phyloP scores from a whole-genome alignment of 2,888 invertebrate genomes.

The Asteroscopus sphinx region DNA sequence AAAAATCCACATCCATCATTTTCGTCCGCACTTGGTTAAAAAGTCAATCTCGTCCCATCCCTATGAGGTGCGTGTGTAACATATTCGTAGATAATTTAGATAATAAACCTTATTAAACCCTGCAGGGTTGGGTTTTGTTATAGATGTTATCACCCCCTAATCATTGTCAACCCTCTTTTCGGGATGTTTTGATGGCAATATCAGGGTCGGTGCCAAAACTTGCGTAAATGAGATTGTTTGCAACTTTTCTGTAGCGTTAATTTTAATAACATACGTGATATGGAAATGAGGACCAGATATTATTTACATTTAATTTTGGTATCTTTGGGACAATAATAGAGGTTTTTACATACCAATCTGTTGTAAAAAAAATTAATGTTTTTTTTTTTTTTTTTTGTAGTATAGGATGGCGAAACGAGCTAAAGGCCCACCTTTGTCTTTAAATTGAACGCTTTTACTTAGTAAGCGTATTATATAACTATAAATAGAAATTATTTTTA shows the following conservation, averaged over 20 bases:
- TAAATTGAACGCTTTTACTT: background rate
- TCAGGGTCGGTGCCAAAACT: slow-evolving; percentile 41
- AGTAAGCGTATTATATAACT: no score
- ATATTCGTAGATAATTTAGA: slow-evolving; percentile 69
- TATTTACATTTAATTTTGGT: slow-evolving; percentile 17
- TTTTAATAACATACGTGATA: slow-evolving; percentile 38
- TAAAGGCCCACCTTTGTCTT: no score
- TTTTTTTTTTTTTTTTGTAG: background rate
- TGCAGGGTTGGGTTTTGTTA: slow-evolving; percentile 58
- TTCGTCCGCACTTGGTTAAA: background rate
- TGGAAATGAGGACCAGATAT: slow-evolving; percentile 20
- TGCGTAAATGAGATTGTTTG: slow-evolving; percentile 37
- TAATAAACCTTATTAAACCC: slow-evolving; percentile 64
- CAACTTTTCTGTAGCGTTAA: slow-evolving; percentile 42
- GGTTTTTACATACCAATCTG: background rate
- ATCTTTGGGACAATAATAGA: slow-evolving; percentile 18
- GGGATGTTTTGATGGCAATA: slow-evolving; percentile 59
- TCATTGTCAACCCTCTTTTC: slow-evolving; percentile 57
- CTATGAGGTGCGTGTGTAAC: slow-evolving; percentile 46
- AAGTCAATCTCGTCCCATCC: slow-evolving; percentile 37
- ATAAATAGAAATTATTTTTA: no score
- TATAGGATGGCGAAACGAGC: no score
- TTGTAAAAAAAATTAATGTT: slow-evolving; percentile 2
- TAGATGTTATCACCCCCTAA: slow-evolving; percentile 65
- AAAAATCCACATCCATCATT: background rate